Evolutionary conservation across 2,113 vertebrate species (phyloP).

Genomic region (Pygoscelis adeliae): DNA sequence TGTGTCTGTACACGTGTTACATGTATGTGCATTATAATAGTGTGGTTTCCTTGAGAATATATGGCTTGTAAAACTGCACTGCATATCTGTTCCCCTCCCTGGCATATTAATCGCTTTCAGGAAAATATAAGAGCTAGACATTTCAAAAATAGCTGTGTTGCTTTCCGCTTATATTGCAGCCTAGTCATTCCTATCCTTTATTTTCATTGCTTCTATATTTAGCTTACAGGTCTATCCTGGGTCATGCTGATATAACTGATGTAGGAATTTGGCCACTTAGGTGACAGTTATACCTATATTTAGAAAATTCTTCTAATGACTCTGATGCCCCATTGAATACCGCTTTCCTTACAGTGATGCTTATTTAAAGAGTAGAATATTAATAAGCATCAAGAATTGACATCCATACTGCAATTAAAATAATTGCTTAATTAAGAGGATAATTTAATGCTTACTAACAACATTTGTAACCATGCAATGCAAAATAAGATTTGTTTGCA

Average conservation of each 20-base stretch:
- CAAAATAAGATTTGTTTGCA: neutral
- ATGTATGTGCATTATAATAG: neutral
- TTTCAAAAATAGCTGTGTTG: neutral
- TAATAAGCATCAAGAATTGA: neutral
- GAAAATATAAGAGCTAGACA: neutral
- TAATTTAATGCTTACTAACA: neutral
- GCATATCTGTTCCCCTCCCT: neutral
- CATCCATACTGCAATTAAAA: neutral
- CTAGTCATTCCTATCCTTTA: neutral
- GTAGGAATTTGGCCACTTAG: neutral
- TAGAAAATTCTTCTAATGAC: neutral
- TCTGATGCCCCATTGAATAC: neutral
- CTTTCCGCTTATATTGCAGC: neutral
- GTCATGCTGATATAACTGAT: neutral
- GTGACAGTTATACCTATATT: neutral
- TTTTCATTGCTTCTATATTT: neutral
- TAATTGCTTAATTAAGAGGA: neutral
- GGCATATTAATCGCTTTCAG: neutral
- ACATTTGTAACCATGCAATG: neutral
- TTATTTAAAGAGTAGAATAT: neutral
- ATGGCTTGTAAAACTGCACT: neutral
- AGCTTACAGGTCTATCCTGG: neutral
- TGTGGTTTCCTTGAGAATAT: neutral
- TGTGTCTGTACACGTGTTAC: fast-evolving
- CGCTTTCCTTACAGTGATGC: neutral